Percentiles rank a stretch among this genome's conserved stretches.
These are phyloP conservation scores for Solea senegalensis DNA, from an alignment of 2,113 vertebrate species.

Conservation along the genomic window DNA sequence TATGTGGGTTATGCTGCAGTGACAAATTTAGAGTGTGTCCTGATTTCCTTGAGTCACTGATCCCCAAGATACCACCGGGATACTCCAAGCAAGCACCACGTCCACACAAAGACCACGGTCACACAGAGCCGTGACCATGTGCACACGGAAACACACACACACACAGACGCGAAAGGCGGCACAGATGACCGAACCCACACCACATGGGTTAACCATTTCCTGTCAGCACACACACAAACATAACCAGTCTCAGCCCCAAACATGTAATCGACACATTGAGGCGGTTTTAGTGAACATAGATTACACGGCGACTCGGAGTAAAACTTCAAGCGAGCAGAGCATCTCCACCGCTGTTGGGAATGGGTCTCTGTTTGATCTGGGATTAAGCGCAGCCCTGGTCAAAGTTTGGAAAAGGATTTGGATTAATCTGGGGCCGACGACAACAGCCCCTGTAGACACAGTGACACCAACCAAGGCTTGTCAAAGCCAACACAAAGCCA, in stretches of 20 bases:
- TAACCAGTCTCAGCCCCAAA: conserved; percentile 61
- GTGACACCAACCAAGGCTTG: conserved; percentile 56
- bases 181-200: conserved; percentile 55
- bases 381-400: conserved; percentile 46
- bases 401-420: conserved; percentile 68
- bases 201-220: conserved; percentile 70
- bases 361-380: conserved; percentile 46
- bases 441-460: conserved; percentile 53
- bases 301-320: conserved; percentile 16
- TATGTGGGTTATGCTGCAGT: conserved; percentile 86
- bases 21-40: conserved; percentile 87
- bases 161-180: conserved; percentile 26
- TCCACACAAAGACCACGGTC: conserved; percentile 60
- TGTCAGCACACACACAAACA: conserved; percentile 66
- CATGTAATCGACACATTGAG: conserved; percentile 70
- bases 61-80: conserved; percentile 78
- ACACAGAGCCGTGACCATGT: conserved; percentile 44
- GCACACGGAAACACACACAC: conserved; percentile 38
- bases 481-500: conserved; percentile 62
- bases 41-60: conserved; percentile 83
- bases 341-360: conserved; percentile 31
- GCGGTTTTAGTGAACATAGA: conserved; percentile 63
- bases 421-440: conserved; percentile 57
- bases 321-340: conserved; percentile 29
- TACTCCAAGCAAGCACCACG: conserved; percentile 59